Evolutionary conservation across 2,797 vertebrate genomes (phyloP).

Genomic region (Etheostoma perlongum): DNA sequence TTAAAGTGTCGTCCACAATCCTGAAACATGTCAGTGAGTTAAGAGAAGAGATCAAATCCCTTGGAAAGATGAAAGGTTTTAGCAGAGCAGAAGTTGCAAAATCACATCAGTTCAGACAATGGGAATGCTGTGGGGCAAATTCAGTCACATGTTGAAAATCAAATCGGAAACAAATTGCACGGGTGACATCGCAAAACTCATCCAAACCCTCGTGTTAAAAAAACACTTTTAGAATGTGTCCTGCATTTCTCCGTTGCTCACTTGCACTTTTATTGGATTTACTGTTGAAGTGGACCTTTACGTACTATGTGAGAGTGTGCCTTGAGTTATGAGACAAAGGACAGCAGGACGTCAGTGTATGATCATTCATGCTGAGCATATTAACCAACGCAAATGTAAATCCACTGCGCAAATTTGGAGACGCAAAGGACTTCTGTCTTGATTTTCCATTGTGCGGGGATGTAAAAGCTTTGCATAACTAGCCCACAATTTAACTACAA

Average conservation of each 20-base stretch:
- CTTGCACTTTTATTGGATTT: not conserved
- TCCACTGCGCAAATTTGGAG: not conserved
- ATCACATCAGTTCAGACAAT: constrained; percentile 47
- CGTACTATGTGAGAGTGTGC: too few relatives aligned
- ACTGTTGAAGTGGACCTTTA: not conserved
- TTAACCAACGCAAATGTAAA: constrained; percentile 3
- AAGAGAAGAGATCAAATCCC: constrained; percentile 82
- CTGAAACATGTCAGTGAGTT: constrained; percentile 84
- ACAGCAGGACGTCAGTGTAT: not conserved
- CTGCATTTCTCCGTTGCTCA: not conserved
- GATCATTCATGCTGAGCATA: not conserved
- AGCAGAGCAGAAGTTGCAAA: constrained; percentile 59
- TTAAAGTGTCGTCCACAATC: constrained; percentile 76
- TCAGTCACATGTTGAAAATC: constrained; percentile 3
- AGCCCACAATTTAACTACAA: not conserved
- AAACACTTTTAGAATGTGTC: not conserved
- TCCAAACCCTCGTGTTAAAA: not conserved
- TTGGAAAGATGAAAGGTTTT: constrained; percentile 70
- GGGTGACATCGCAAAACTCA: constrained; percentile 14
- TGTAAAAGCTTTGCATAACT: not conserved
- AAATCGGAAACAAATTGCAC: constrained; percentile 3
- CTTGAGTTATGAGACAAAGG: not conserved
- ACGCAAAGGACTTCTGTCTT: not conserved
- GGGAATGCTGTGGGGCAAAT: constrained; percentile 42
- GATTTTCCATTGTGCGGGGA: not conserved